A percentile compares a stretch with the other conserved stretches of the same genome.
These are phyloP conservation scores for Hemistola chrysoprasaria DNA, from an alignment of 2,888 invertebrate species.

Conservation along the genomic window DNA sequence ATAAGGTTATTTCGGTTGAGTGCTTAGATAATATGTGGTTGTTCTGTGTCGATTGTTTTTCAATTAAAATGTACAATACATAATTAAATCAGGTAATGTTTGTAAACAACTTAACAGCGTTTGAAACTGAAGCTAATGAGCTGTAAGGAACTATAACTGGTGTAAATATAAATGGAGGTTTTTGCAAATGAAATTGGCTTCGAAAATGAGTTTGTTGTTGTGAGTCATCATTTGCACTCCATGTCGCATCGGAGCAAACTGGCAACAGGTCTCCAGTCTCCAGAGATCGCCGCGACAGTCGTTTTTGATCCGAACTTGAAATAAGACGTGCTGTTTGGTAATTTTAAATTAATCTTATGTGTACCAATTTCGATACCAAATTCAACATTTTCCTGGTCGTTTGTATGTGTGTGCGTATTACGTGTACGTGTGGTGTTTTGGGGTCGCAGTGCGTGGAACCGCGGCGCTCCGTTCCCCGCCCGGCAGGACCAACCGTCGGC, in stretches of 20 bases:
- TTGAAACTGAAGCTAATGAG: too few species aligned
- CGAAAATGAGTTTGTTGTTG: constrained; percentile 22
- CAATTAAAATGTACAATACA: too few species aligned
- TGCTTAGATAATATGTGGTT: too few species aligned
- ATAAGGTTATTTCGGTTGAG: too few species aligned
- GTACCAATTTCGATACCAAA: constrained; percentile 27
- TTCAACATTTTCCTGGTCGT: constrained; percentile 34
- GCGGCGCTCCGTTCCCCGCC: constrained; percentile 78
- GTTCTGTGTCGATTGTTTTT: too few species aligned
- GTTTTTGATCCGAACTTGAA: too few species aligned
- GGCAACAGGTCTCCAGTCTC: neutral
- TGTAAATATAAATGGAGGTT: constrained; percentile 3
- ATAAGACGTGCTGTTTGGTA: too few species aligned
- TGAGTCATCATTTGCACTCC: too few species aligned
- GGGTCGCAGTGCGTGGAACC: constrained; percentile 80
- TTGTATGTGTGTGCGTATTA: constrained; percentile 46
- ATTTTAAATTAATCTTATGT: too few species aligned
- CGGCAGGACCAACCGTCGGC: constrained; percentile 92
- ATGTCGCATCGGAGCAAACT: neutral
- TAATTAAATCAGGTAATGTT: too few species aligned
- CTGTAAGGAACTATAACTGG: neutral
- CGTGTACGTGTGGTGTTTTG: constrained; percentile 73
- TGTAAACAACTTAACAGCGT: too few species aligned
- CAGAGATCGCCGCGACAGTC: neutral
- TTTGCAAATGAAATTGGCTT: constrained; percentile 39